Evolutionary conservation across 1,140 invertebrate species (phyloP).

Genomic region (Eurosta solidaginis): DNA sequence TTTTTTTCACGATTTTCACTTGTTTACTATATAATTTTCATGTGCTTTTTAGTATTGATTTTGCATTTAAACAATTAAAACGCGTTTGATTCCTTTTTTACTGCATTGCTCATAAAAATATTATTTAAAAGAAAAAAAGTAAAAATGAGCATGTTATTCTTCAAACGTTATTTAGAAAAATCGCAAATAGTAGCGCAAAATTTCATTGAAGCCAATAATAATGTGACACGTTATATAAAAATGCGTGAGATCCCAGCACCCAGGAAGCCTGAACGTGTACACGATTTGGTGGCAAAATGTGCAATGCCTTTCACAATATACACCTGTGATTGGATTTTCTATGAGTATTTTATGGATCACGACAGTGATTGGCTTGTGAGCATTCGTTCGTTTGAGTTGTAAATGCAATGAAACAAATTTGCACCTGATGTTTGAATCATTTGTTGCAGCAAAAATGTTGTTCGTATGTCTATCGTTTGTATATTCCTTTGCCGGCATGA

Average conservation of each 20-base stretch:
- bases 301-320: slow-evolving; percentile 41
- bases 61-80: neutral
- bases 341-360: slow-evolving; percentile 55
- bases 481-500: neutral
- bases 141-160: slow-evolving; percentile 45
- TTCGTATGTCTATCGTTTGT: neutral
- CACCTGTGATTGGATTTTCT: slow-evolving; percentile 50
- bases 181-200: slow-evolving; percentile 48
- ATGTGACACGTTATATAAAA: slow-evolving; percentile 51
- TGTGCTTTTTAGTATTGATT: neutral
- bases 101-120: neutral
- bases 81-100: neutral
- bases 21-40: neutral
- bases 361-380: slow-evolving; percentile 54
- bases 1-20: neutral
- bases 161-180: slow-evolving; percentile 55
- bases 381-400: neutral
- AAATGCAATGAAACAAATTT: neutral
- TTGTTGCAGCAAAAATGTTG: neutral
- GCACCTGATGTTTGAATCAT: neutral
- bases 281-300: slow-evolving; percentile 45
- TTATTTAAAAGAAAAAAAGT: neutral
- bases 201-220: slow-evolving; percentile 43
- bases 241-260: slow-evolving; percentile 50
- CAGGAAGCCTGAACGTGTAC: slow-evolving; percentile 40